These are phyloP conservation scores for Merodon equestris DNA, from an alignment of 2,888 invertebrate genomes.

Conservation along the genomic window DNA sequence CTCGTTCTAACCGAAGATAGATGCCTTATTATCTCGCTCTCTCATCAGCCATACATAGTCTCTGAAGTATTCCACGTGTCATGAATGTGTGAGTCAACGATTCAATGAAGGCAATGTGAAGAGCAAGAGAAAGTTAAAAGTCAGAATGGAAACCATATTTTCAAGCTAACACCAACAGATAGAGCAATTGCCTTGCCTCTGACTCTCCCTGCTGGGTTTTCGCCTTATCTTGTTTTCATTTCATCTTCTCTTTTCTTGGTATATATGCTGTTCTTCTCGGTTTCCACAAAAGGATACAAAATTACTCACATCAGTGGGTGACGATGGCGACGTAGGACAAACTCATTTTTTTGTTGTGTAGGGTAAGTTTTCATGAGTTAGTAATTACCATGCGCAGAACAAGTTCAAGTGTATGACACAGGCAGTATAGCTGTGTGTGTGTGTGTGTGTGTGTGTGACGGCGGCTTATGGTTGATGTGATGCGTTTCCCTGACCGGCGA, in stretches of 20 bases:
- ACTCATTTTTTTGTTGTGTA: constrained; percentile 36
- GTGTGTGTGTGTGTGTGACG: background rate
- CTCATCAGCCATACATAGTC: constrained; percentile 11
- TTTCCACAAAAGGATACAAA: constrained; percentile 10
- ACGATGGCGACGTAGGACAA: constrained; percentile 14
- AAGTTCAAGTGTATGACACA: constrained; percentile 62
- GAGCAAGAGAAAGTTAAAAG: constrained; percentile 35
- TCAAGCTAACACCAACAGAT: background rate
- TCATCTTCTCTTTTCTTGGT: background rate
- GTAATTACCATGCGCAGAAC: constrained; percentile 54
- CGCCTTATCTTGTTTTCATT: too few species aligned
- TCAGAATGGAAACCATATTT: constrained; percentile 29
- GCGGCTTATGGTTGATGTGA: constrained; percentile 11
- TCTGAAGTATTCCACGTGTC: background rate
- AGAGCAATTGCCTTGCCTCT: background rate
- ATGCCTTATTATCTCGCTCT: too few species aligned
- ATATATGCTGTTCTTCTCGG: too few species aligned
- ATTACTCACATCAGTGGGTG: constrained; percentile 6
- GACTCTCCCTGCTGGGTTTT: background rate
- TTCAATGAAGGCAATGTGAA: constrained; percentile 38
- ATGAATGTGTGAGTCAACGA: constrained; percentile 2
- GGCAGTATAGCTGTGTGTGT: constrained; percentile 18
- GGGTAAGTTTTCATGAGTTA: constrained; percentile 51
- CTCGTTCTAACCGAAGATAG: too few species aligned
- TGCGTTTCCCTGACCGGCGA: constrained; percentile 53